phyloP scores from a whole-genome alignment of 2,113 vertebrate species.

The Notarius quadriscutis region DNA sequence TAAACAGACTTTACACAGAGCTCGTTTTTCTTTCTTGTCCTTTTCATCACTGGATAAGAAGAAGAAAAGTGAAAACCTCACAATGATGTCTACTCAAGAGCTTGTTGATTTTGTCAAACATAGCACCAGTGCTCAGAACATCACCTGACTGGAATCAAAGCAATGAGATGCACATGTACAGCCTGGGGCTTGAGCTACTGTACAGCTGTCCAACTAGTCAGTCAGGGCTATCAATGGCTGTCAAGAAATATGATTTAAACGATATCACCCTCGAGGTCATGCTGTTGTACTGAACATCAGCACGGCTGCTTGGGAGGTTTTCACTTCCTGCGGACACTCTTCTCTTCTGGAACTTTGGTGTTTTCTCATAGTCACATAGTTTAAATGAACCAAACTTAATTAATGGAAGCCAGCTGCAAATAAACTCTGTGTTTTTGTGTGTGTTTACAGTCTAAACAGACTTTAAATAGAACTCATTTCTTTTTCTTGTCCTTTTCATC shows the following conservation, averaged over 20 bases:
- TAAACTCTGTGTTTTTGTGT: not conserved
- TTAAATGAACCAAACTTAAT: not conserved
- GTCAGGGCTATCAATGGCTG: too few relatives aligned
- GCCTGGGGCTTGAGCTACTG: too few relatives aligned
- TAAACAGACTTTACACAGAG: too few relatives aligned
- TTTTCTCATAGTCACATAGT: not conserved
- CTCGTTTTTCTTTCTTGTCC: too few relatives aligned
- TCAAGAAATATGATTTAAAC: too few relatives aligned
- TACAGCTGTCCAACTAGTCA: too few relatives aligned
- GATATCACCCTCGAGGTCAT: too few relatives aligned
- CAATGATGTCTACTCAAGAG: not conserved
- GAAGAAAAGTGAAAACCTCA: not conserved
- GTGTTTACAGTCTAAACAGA: not conserved
- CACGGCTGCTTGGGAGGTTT: not conserved
- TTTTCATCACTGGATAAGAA: too few relatives aligned
- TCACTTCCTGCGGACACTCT: not conserved
- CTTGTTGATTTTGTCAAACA: constrained; percentile 1
- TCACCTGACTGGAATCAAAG: not conserved
- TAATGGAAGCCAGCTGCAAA: not conserved
- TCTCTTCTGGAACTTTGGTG: not conserved
- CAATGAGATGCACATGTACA: not conserved
- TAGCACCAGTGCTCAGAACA: not conserved
- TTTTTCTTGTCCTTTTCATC: not conserved
- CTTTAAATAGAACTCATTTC: not conserved
- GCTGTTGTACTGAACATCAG: too few relatives aligned